Conservation (phyloP, 2,113 vertebrate genomes). For the Cryptotis parvus region DNA sequence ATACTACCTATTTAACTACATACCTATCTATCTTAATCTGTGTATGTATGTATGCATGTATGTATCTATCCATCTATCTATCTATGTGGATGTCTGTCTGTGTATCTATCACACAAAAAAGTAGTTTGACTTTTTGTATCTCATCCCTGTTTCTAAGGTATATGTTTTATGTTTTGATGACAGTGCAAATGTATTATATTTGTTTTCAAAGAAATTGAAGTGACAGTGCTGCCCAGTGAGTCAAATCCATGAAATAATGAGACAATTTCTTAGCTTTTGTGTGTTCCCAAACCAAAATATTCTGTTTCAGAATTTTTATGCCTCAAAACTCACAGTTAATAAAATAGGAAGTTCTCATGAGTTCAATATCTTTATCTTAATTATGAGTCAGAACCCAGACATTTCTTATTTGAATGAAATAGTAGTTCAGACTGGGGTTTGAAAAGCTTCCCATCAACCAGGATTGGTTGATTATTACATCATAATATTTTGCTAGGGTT, state of each 20-base stretch:
- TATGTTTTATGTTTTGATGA: background rate
- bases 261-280: background rate
- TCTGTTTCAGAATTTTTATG: constrained; percentile 15
- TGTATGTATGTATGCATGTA: too few species aligned
- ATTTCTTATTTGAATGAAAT: background rate
- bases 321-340: constrained; percentile 18
- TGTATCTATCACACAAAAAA: background rate
- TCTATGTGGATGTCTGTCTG: too few species aligned
- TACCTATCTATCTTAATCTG: too few species aligned
- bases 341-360: background rate
- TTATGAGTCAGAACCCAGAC: background rate
- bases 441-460: background rate
- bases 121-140: background rate
- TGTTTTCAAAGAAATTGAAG: constrained; percentile 30
- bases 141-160: background rate
- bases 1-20: too few species aligned
- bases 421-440: constrained; percentile 13
- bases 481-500: background rate
- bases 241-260: background rate
- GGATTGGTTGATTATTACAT: background rate
- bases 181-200: background rate
- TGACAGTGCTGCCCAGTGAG: background rate
- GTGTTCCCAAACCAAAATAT: background rate
- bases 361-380: constrained; percentile 40
- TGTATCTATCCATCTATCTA: too few species aligned